These are phyloP conservation scores for Siniperca scherzeri DNA, from an alignment of 2,797 vertebrate genomes.

Conservation along the genomic window DNA sequence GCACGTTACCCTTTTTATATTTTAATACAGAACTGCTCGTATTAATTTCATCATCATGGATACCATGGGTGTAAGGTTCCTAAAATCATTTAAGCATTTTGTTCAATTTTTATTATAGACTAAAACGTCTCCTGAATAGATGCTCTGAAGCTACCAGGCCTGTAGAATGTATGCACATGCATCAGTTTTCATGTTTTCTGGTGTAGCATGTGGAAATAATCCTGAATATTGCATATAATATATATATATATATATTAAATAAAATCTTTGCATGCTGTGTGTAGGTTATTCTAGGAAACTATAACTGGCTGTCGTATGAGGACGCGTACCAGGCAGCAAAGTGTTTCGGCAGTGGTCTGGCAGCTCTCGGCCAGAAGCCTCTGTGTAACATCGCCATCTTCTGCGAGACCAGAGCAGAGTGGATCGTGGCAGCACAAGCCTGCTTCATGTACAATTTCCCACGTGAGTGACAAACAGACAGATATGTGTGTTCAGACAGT, in stretches of 20 bases:
- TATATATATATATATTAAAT: too few relatives aligned
- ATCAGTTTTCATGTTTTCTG: neutral
- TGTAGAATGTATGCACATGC: neutral
- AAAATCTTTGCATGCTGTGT: conserved; percentile 16
- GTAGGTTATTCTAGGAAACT: conserved; percentile 96
- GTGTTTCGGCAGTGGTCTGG: conserved; percentile 94
- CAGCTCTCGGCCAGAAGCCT: conserved; percentile 92
- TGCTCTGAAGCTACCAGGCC: neutral
- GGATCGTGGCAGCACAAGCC: conserved; percentile 94
- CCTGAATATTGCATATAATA: neutral
- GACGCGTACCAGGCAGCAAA: conserved; percentile 89
- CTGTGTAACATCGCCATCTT: conserved; percentile 96
- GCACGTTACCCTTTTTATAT: neutral
- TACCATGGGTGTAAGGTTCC: neutral
- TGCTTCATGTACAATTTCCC: conserved; percentile 99
- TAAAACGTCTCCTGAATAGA: neutral
- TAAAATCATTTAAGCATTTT: neutral
- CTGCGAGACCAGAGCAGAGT: conserved; percentile 97
- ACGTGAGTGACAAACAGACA: conserved; percentile 84
- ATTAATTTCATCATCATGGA: neutral
- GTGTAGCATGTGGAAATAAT: neutral
- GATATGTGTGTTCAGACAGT: neutral
- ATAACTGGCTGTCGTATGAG: conserved; percentile 95
- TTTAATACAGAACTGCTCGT: neutral
- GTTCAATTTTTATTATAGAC: neutral